Evolutionary conservation across 2,888 invertebrate species (phyloP), one percentile per base, ranked within the genome.

Genomic region (Marasmarcha lunaedactyla): DNA sequence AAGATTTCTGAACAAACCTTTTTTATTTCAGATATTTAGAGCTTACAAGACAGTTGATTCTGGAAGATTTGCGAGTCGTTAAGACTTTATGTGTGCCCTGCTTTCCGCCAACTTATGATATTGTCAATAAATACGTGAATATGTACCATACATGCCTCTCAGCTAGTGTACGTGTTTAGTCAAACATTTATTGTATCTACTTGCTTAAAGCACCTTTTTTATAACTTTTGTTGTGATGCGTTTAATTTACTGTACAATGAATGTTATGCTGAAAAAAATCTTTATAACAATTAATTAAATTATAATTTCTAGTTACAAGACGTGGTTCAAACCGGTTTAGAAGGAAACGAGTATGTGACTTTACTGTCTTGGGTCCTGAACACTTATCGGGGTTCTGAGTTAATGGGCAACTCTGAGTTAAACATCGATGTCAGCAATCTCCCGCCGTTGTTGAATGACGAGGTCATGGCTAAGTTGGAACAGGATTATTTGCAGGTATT

Each of bases 301-400:
- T 4, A 33, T 13, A n/a, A 20, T 40, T 13, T 35, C 13, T 52
- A 89, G 92, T 74, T 98, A 11, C 90, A 94, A 72, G 95, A 95
- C 57, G 88, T 96, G 35, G 93, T 96, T n/a, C 86, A 88, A 27
- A 90, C 88, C 52, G 95, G 95, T 0, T 73, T 98, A 39, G 94
- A 98, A 81, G 98, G 97, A 33, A 98, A 98, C 66, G 99, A 99
- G 70, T 95, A 95, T 65, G 97, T 98, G 0, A 94, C 97, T 0
- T 74, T 99, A 39, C 79, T 99, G 6, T 91, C 93, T 0, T 99
- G 98, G 98, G 89, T 91, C 10, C 88, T 95, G 48, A 95, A 95
- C 63, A 94, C 94, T 0, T 99, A 99, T 67, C 88, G 90, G 0
- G 94, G 96, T 0, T 77, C 87, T 1, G 97, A 98, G 57, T 71